Conservation (phyloP, 2,113 vertebrate species). For the Marmota flaviventris region DNA sequence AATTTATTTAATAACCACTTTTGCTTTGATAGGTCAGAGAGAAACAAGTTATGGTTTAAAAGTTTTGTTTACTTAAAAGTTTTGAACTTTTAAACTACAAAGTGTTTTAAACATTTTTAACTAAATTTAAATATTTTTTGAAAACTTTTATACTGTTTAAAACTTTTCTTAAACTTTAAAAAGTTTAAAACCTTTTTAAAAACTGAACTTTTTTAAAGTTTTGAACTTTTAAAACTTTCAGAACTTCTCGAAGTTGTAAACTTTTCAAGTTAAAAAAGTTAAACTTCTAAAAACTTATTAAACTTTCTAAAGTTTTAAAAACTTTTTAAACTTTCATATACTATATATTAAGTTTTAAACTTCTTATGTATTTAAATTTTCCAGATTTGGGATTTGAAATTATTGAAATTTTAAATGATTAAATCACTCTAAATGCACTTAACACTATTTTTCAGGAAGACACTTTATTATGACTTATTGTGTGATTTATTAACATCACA, state of each 20-base stretch:
- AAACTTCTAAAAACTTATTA: background rate
- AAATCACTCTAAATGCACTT: slow-evolving; percentile 40
- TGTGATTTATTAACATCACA: slow-evolving; percentile 27
- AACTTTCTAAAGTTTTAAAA: background rate
- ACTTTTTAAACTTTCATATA: background rate
- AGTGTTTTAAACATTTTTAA: background rate
- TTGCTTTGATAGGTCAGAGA: background rate
- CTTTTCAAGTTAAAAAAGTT: background rate
- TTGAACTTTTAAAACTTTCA: background rate
- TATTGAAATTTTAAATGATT: slow-evolving; percentile 40
- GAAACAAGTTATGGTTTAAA: slow-evolving; percentile 28
- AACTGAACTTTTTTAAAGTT: background rate
- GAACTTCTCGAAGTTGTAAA: background rate
- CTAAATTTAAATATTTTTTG: background rate
- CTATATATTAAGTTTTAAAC: background rate
- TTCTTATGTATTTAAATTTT: slow-evolving; percentile 1
- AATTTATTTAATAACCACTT: slow-evolving; percentile 37
- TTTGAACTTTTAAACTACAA: background rate
- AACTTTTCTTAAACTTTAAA: background rate
- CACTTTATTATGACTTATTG: background rate
- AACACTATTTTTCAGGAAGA: slow-evolving; percentile 6
- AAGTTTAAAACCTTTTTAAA: background rate
- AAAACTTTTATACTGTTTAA: background rate
- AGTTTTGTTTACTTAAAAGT: slow-evolving; percentile 22
- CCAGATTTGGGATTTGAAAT: background rate